phyloP scores from a whole-genome alignment of 2,113 vertebrate genomes.

The Tringa solitaria region DNA sequence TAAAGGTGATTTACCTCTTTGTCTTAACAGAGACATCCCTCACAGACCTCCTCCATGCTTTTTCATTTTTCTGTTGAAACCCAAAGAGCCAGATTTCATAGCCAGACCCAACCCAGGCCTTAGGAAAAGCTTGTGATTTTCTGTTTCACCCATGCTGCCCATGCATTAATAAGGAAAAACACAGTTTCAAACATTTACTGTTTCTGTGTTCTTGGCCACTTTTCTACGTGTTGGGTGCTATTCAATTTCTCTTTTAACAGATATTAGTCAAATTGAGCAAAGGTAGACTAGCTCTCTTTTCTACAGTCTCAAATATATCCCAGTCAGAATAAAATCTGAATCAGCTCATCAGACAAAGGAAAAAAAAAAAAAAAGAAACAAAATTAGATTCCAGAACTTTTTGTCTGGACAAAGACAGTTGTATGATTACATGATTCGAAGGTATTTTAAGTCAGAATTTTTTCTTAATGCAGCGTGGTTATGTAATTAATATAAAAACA shows the following conservation, averaged over 20 bases:
- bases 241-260: background rate
- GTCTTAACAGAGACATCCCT: background rate
- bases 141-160: background rate
- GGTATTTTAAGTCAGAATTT: background rate
- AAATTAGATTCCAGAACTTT: background rate
- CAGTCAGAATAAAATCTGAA: background rate
- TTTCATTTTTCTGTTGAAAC: background rate
- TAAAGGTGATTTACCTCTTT: background rate
- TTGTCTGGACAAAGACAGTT: background rate
- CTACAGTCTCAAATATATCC: background rate
- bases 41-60: background rate
- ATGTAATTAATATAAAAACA: background rate
- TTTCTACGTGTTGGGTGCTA: background rate
- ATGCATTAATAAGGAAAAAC: background rate
- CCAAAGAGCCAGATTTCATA: background rate
- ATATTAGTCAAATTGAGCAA: background rate
- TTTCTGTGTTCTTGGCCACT: background rate
- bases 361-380: background rate
- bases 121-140: background rate
- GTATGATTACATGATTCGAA: background rate
- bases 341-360: background rate
- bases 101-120: background rate
- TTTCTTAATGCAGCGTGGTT: background rate
- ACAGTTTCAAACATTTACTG: background rate
- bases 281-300: background rate